Percentiles rank a stretch among this genome's conserved stretches.
Evolutionary conservation across 2,888 invertebrate species (phyloP).

Genomic region (Argyra leucocephala): DNA sequence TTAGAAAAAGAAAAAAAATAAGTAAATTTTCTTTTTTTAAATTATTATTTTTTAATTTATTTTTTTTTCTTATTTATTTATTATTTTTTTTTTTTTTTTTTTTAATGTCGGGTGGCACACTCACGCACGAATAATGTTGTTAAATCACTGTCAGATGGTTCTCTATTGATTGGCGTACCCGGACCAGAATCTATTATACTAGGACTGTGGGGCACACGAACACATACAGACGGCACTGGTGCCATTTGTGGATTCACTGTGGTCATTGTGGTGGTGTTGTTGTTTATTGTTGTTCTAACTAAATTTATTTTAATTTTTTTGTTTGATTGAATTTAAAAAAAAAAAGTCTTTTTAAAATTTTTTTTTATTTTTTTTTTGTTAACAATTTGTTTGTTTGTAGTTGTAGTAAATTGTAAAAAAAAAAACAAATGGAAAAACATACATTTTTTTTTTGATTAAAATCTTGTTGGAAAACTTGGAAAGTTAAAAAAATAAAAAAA

Average conservation of each 20-base stretch:
- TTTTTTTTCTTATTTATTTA: not conserved
- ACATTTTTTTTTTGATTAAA: not conserved
- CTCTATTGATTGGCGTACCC: constrained; percentile 43
- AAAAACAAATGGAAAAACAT: constrained; percentile 8
- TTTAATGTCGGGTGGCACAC: constrained; percentile 33
- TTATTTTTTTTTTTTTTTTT: constrained; percentile 13
- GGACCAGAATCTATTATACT: constrained; percentile 36
- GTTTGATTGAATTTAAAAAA: constrained; percentile 13
- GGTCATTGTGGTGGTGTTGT: constrained; percentile 32
- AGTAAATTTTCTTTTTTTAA: no score
- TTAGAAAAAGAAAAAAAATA: not conserved
- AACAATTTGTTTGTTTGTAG: constrained; percentile 15
- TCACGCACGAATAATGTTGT: constrained; percentile 46
- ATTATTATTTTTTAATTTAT: not conserved
- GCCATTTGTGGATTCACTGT: constrained; percentile 33
- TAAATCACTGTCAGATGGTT: constrained; percentile 42
- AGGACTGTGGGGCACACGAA: constrained; percentile 44
- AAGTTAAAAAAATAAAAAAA: not conserved
- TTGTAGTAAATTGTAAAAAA: constrained; percentile 20
- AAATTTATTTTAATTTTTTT: constrained; percentile 27
- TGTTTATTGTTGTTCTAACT: constrained; percentile 33
- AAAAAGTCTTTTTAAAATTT: not conserved
- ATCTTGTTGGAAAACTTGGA: no score
- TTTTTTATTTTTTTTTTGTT: constrained; percentile 10
- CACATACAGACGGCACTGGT: constrained; percentile 45